A percentile compares a stretch with the other conserved stretches of the same genome.
These are phyloP conservation scores for Pipistrellus nathusii DNA, from an alignment of 2,797 vertebrate species.

Conservation along the genomic window DNA sequence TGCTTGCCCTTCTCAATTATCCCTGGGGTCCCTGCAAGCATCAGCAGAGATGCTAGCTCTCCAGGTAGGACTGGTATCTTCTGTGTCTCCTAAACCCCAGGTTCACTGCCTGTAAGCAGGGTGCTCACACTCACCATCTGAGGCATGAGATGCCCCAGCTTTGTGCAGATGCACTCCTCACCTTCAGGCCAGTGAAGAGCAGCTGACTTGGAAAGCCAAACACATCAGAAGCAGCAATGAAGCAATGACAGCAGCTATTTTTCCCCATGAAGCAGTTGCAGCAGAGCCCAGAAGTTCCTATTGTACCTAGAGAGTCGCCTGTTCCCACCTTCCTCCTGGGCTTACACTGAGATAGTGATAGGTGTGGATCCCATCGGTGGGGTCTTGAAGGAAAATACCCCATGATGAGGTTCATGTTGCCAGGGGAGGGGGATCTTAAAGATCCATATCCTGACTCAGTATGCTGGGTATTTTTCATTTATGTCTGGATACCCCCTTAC, in stretches of 20 bases:
- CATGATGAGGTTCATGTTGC: background rate
- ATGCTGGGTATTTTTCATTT: background rate
- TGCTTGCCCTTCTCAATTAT: background rate
- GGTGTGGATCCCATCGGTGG: background rate
- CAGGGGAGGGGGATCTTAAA: background rate
- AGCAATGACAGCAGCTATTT: conserved; percentile 8
- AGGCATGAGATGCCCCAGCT: background rate
- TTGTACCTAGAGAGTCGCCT: background rate
- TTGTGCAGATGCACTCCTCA: background rate
- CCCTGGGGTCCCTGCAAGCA: background rate
- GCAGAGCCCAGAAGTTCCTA: background rate
- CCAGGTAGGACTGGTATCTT: background rate
- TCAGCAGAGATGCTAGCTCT: background rate
- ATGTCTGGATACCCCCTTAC: background rate
- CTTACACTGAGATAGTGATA: background rate
- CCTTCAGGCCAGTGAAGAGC: background rate
- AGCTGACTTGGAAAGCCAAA: conserved; percentile 20
- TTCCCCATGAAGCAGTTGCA: background rate
- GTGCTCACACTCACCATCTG: background rate
- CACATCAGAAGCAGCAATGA: background rate
- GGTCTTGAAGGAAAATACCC: background rate
- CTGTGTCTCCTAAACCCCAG: background rate
- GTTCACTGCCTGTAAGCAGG: background rate
- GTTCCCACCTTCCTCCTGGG: background rate
- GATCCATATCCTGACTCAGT: background rate